Evolutionary conservation across 2,113 vertebrate genomes (phyloP).

Genomic region (Piaya cayana): DNA sequence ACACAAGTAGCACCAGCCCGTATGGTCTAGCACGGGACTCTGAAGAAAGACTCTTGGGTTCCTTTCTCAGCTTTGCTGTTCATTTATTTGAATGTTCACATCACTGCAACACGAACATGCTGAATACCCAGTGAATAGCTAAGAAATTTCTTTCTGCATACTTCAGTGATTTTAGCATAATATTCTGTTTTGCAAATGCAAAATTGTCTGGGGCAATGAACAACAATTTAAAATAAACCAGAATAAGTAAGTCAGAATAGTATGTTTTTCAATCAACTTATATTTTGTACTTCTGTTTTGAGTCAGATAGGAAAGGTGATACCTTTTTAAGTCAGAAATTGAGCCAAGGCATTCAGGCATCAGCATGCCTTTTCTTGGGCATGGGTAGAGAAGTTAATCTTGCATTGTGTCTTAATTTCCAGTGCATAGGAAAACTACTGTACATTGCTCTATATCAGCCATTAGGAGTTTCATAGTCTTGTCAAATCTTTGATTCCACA

Average conservation of each 20-base stretch:
- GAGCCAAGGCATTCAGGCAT: neutral
- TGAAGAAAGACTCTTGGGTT: neutral
- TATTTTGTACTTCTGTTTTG: neutral
- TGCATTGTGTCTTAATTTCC: neutral
- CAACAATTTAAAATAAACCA: slow-evolving; percentile 5
- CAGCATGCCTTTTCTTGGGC: neutral
- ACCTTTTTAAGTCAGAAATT: neutral
- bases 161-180: slow-evolving; percentile 36
- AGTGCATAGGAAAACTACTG: neutral
- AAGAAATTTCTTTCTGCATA: slow-evolving; percentile 4
- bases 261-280: neutral
- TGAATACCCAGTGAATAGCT: neutral
- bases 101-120: neutral
- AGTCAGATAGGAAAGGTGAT: neutral
- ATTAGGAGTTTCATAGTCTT: neutral
- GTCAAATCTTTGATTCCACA: neutral
- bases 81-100: neutral
- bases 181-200: neutral
- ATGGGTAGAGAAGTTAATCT: neutral
- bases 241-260: slow-evolving; percentile 18
- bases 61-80: neutral
- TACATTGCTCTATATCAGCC: neutral
- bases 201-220: slow-evolving; percentile 4
- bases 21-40: neutral
- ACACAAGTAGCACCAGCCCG: neutral